Conservation (phyloP, 2,888 invertebrate species). For the Danaus chrysippus region DNA sequence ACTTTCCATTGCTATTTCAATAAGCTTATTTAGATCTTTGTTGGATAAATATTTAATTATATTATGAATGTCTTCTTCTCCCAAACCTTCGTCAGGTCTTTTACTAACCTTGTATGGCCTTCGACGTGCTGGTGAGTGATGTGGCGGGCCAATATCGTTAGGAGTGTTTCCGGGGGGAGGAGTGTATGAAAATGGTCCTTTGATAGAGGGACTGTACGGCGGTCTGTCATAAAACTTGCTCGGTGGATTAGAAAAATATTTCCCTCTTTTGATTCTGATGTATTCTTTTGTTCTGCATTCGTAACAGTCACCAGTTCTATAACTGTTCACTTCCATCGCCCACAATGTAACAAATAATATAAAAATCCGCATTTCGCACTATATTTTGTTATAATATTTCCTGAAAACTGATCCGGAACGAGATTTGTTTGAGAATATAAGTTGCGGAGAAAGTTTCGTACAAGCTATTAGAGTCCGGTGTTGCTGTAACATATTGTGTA, state of each 20-base stretch:
- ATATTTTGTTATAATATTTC: constrained; percentile 28
- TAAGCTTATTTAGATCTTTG: constrained; percentile 62
- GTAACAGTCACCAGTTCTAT: constrained; percentile 33
- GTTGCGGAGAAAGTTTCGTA: constrained; percentile 64
- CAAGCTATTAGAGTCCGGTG: constrained; percentile 60
- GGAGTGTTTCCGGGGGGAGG: constrained; percentile 54
- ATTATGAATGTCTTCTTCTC: constrained; percentile 61
- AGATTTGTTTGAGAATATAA: constrained; percentile 53
- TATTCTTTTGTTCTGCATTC: constrained; percentile 36
- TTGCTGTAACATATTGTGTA: constrained; percentile 23
- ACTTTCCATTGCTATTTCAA: constrained; percentile 48
- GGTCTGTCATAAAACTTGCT: constrained; percentile 54
- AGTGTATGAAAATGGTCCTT: constrained; percentile 55
- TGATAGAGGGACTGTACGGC: constrained; percentile 42
- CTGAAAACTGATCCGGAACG: constrained; percentile 62
- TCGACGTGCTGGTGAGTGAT: constrained; percentile 36
- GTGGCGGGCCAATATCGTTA: constrained; percentile 38
- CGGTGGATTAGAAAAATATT: constrained; percentile 54
- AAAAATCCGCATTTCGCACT: constrained; percentile 26
- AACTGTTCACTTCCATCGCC: constrained; percentile 44
- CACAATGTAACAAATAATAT: constrained; percentile 39
- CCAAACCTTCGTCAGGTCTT: constrained; percentile 51
- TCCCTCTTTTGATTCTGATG: constrained; percentile 57
- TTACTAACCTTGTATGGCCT: constrained; percentile 56
- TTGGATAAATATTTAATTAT: constrained; percentile 62